These are phyloP conservation scores for Grammomys surdaster DNA, from an alignment of 2,113 vertebrate genomes.

Conservation along the genomic window DNA sequence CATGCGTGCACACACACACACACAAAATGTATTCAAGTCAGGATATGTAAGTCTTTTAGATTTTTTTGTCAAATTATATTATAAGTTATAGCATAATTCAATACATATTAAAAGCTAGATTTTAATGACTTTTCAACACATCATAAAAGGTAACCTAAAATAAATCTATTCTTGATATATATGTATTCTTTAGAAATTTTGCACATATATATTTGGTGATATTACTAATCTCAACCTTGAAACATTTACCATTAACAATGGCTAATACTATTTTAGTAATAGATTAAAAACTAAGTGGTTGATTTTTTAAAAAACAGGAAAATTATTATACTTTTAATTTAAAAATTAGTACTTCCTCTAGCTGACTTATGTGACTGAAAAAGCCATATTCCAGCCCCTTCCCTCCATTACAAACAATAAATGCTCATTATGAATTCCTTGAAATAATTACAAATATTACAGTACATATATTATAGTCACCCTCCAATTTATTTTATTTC, in stretches of 20 bases:
- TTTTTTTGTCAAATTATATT: conserved; percentile 1
- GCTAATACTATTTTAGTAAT: not conserved
- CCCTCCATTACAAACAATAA: not conserved
- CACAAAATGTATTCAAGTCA: not conserved
- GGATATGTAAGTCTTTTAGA: not conserved
- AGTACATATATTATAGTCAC: not conserved
- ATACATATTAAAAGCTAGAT: conserved; percentile 8
- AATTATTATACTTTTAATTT: not conserved
- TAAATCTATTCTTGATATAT: not conserved
- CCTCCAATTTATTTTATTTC: not conserved
- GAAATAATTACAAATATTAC: not conserved
- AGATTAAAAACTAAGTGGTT: not conserved
- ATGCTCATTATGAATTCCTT: not conserved
- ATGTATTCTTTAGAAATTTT: conserved; percentile 9
- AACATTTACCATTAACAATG: conserved; percentile 12
- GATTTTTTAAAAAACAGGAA: conserved; percentile 17
- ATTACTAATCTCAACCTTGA: conserved; percentile 21
- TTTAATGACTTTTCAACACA: conserved; percentile 8
- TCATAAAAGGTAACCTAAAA: not conserved
- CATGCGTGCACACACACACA: not conserved
- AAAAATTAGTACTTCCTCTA: not conserved
- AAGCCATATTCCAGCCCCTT: not conserved
- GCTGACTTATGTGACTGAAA: not conserved
- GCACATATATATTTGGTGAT: not conserved
- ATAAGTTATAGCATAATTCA: not conserved